A percentile compares a stretch with the other conserved stretches of the same genome.
Evolutionary conservation across 2,888 invertebrate species (phyloP).

Genomic region (Drosophila macrothrix): DNA sequence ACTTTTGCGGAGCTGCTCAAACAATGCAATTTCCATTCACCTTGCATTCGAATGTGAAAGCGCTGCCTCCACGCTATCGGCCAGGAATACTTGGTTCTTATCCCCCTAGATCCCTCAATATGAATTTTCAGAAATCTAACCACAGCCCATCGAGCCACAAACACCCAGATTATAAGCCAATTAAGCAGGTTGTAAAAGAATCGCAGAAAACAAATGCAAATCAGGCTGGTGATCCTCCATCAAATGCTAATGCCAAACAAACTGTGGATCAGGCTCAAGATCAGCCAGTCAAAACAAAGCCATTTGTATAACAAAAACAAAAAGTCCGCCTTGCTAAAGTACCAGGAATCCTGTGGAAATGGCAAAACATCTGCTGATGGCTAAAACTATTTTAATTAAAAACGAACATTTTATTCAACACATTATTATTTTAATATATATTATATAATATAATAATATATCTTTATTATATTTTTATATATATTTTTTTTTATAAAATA

Average conservation of each 20-base stretch:
- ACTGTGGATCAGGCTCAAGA: neutral
- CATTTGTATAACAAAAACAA: neutral
- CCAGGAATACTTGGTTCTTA: neutral
- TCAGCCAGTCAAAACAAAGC: neutral
- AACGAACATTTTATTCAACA: neutral
- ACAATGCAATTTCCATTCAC: neutral
- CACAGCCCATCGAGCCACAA: neutral
- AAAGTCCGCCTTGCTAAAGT: neutral
- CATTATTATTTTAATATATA: no score
- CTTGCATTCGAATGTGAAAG: no score
- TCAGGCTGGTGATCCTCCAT: neutral
- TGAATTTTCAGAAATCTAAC: neutral
- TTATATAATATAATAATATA: neutral
- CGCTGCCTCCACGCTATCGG: neutral
- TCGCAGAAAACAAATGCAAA: neutral
- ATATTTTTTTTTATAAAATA: no score
- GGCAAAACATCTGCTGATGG: neutral
- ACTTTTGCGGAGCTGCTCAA: neutral
- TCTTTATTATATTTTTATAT: neutral
- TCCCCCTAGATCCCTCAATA: neutral
- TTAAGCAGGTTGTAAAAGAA: neutral
- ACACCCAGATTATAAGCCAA: neutral
- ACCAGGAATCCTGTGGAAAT: neutral
- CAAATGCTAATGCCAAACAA: neutral
- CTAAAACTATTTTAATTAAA: neutral